phyloP scores from a whole-genome alignment of 2,113 vertebrate genomes.

The Bothrops jararaca region DNA sequence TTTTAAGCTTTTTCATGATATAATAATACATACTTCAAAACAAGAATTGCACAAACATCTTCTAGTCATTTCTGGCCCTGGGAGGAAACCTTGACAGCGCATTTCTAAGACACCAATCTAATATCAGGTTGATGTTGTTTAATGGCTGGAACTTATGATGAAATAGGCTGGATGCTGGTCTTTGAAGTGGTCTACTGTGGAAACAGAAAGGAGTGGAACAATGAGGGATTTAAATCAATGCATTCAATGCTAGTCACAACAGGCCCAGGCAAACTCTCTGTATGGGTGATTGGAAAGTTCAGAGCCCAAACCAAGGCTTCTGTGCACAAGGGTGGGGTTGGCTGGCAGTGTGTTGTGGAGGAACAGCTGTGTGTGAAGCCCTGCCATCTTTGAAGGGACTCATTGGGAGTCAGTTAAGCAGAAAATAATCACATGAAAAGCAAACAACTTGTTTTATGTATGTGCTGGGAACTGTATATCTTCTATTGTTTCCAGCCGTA shows the following conservation, averaged over 20 bases:
- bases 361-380: conserved; percentile 50
- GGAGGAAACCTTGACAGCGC: not conserved
- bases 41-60: not conserved
- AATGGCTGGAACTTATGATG: not conserved
- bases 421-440: conserved; percentile 65
- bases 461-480: conserved; percentile 56
- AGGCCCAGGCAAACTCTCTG: not conserved
- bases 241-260: not conserved
- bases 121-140: not conserved
- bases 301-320: not conserved
- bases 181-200: not conserved
- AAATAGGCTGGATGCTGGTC: not conserved
- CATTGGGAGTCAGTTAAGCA: conserved; percentile 65
- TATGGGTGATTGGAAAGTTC: conserved; percentile 5
- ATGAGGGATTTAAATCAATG: not conserved
- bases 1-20: not conserved
- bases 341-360: not conserved
- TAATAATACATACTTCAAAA: not conserved
- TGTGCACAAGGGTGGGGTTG: not conserved
- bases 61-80: not conserved
- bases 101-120: not conserved
- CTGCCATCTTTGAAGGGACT: conserved; percentile 61
- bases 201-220: not conserved
- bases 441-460: conserved; percentile 68
- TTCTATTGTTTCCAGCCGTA: conserved; percentile 58